Percentiles rank a stretch among this genome's conserved stretches.
phyloP scores from a whole-genome alignment of 2,797 vertebrate species.

The Hydrocynus forskahlii region DNA sequence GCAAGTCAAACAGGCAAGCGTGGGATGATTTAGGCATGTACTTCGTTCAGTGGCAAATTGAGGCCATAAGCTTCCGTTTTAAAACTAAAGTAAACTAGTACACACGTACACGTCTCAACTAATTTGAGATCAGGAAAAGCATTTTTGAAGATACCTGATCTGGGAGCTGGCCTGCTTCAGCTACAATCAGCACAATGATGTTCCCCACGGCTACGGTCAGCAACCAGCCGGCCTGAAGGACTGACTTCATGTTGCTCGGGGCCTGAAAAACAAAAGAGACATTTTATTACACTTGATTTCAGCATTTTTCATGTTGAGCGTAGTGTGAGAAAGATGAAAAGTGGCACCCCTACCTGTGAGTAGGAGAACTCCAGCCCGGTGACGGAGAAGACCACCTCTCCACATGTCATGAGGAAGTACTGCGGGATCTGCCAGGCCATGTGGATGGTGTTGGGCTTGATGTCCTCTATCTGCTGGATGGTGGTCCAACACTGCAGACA shows the following conservation, averaged over 20 bases:
- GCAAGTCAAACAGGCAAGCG: background rate
- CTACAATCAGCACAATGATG: constrained; percentile 92
- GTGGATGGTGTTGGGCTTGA: constrained; percentile 83
- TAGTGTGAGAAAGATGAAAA: background rate
- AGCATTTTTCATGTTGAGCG: background rate
- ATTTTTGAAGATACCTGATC: constrained; percentile 78
- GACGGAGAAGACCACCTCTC: constrained; percentile 93
- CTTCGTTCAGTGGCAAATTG: background rate
- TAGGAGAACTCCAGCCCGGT: constrained; percentile 96
- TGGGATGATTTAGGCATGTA: background rate
- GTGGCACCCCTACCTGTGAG: constrained; percentile 84
- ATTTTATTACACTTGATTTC: background rate
- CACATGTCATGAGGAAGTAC: constrained; percentile 90
- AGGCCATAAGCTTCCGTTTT: background rate
- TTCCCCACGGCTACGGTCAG: constrained; percentile 91
- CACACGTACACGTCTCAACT: too few species aligned
- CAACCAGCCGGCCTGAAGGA: constrained; percentile 96
- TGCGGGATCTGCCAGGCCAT: constrained; percentile 96
- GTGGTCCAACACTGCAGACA: constrained; percentile 61
- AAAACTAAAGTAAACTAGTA: too few species aligned
- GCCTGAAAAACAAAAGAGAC: constrained; percentile 75
- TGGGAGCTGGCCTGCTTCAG: constrained; percentile 78
- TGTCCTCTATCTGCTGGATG: constrained; percentile 70
- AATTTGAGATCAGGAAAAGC: too few species aligned
- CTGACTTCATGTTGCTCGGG: constrained; percentile 95